Evolutionary conservation across 2,113 vertebrate species (phyloP).

Genomic region (Oryzias melastigma): DNA sequence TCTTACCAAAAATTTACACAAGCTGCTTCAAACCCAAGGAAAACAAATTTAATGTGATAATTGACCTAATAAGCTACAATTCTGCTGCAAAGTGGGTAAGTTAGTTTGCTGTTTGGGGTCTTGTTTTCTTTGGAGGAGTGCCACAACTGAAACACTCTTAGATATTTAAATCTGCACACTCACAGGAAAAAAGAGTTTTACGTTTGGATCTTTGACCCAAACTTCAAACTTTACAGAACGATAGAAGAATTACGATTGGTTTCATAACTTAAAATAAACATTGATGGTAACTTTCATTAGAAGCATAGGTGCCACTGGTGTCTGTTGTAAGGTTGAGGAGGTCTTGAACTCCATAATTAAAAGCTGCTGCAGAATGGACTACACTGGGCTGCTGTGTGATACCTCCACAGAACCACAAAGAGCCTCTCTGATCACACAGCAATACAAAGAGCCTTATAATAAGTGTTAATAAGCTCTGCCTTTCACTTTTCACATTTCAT

Average conservation of each 20-base stretch:
- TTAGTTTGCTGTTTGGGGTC: too few relatives aligned
- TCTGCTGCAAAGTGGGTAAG: constrained; percentile 1
- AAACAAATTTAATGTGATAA: constrained; percentile 44
- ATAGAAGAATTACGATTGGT: too few relatives aligned
- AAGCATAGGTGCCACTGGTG: constrained; percentile 24
- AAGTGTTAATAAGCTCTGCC: constrained; percentile 1
- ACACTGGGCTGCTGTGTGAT: constrained; percentile 49
- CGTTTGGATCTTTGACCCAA: too few relatives aligned
- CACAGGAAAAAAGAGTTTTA: too few relatives aligned
- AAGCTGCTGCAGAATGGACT: constrained; percentile 64
- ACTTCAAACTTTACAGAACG: too few relatives aligned
- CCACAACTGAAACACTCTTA: too few relatives aligned
- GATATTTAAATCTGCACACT: too few relatives aligned
- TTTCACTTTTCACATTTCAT: constrained; percentile 10
- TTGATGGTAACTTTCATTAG: constrained; percentile 22
- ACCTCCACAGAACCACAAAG: constrained; percentile 37
- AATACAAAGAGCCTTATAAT: constrained; percentile 30
- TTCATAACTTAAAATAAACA: neutral
- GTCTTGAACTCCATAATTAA: constrained; percentile 60
- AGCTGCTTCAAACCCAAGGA: constrained; percentile 27
- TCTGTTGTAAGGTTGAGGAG: constrained; percentile 47
- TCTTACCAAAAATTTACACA: constrained; percentile 8
- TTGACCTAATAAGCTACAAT: constrained; percentile 21
- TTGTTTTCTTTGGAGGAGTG: too few relatives aligned
- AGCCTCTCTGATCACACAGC: constrained; percentile 40